Conservation (phyloP, 2,888 invertebrate species). For the Drosophila anceps region DNA sequence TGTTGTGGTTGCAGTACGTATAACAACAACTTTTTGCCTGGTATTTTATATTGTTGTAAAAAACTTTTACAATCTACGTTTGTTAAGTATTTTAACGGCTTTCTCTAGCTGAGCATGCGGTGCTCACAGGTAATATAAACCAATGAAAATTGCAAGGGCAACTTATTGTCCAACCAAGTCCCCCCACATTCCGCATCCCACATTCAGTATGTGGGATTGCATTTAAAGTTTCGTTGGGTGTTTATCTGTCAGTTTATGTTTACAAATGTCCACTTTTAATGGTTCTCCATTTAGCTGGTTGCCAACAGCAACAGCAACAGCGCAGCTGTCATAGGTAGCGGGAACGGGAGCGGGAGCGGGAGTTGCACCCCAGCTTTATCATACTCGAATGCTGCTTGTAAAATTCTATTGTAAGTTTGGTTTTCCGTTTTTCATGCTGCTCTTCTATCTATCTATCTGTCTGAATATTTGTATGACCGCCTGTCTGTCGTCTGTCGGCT, state of each 20-base stretch:
- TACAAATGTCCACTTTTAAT: constrained; percentile 81
- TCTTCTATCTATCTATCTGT: constrained; percentile 18
- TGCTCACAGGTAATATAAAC: constrained; percentile 64
- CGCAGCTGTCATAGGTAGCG: constrained; percentile 1
- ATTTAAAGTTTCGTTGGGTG: constrained; percentile 70
- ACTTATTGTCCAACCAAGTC: constrained; percentile 41
- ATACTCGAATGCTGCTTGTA: constrained; percentile 45
- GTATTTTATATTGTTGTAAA: constrained; percentile 71
- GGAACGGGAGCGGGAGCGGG: not conserved
- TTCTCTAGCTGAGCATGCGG: constrained; percentile 46
- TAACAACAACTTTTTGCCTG: constrained; percentile 57
- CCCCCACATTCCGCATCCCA: not conserved
- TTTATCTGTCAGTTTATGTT: constrained; percentile 81
- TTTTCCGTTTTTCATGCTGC: constrained; percentile 51
- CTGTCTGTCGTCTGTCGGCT: constrained; percentile 14
- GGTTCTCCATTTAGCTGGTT: constrained; percentile 70
- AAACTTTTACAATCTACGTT: constrained; percentile 81
- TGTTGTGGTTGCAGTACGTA: constrained; percentile 33
- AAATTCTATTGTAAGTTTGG: constrained; percentile 52
- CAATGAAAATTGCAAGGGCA: constrained; percentile 79
- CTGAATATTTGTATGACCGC: constrained; percentile 7
- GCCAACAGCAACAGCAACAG: constrained; percentile 16
- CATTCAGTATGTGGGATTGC: constrained; percentile 2
- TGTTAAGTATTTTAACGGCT: constrained; percentile 83
- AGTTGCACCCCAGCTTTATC: constrained; percentile 42